Conservation (phyloP, 1,140 invertebrate species). For the Lepidostoma basale region DNA sequence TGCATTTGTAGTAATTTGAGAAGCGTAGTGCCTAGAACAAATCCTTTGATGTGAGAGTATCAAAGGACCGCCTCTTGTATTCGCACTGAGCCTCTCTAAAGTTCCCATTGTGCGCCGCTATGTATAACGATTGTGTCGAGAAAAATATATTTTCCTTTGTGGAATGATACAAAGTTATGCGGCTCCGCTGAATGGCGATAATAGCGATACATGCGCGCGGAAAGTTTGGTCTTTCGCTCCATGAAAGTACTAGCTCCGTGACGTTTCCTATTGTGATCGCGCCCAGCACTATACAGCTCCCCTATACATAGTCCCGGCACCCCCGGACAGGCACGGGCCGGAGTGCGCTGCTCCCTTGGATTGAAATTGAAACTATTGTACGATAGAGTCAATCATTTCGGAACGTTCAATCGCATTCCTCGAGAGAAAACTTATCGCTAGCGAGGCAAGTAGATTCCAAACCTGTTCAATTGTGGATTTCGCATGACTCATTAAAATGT, state of each 20-base stretch:
- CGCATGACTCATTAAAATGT: neutral
- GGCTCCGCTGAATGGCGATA: conserved; percentile 17
- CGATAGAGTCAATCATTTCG: neutral
- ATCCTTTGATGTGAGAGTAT: conserved; percentile 32
- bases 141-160: conserved; percentile 30
- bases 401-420: neutral
- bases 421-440: neutral
- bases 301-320: neutral
- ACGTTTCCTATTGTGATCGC: neutral
- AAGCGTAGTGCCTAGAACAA: conserved; percentile 1
- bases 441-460: neutral
- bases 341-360: neutral
- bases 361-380: conserved; percentile 2
- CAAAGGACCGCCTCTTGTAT: conserved; percentile 31
- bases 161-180: conserved; percentile 34
- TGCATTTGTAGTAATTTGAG: too few relatives aligned
- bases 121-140: conserved; percentile 27
- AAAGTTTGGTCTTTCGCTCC: conserved; percentile 1
- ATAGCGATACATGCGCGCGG: neutral
- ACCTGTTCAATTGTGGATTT: neutral
- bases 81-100: conserved; percentile 20
- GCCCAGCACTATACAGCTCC: too few relatives aligned
- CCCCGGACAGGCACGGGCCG: neutral
- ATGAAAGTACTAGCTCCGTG: conserved; percentile 14
- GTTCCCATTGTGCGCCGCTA: conserved; percentile 23